A percentile compares a stretch with the other conserved stretches of the same genome.
Conservation (phyloP, 2,888 invertebrate species). For the Apocheima hispidaria region DNA sequence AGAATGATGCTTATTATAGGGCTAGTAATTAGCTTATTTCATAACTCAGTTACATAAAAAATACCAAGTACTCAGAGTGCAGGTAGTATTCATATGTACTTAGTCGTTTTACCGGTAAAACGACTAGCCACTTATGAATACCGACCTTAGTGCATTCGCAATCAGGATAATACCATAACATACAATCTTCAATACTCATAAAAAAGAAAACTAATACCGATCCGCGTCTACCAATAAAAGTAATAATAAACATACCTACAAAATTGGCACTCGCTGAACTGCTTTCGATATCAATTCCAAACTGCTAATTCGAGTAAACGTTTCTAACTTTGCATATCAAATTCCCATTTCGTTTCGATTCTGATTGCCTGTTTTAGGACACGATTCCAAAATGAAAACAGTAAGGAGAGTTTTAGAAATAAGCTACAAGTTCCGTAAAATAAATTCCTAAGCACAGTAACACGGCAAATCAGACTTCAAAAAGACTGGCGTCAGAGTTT, state of each 20-base stretch:
- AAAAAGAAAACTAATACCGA: slow-evolving; percentile 28
- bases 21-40: no score
- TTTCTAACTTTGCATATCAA: slow-evolving; percentile 56
- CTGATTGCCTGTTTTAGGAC: slow-evolving; percentile 44
- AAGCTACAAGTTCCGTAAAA: no score
- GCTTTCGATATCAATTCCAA: slow-evolving; percentile 43
- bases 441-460: no score
- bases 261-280: slow-evolving; percentile 43
- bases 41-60: no score
- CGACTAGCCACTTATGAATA: no score
- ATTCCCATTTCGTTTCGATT: slow-evolving; percentile 51
- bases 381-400: slow-evolving; percentile 16
- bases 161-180: not conserved
- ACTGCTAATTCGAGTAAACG: slow-evolving; percentile 51
- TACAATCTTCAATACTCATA: slow-evolving; percentile 16
- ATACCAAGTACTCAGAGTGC: no score
- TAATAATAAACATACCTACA: slow-evolving; percentile 41
- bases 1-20: no score
- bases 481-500: no score
- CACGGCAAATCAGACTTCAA: no score
- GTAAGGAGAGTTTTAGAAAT: slow-evolving; percentile 9
- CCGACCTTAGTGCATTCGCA: not conserved
- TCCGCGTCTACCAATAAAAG: slow-evolving; percentile 35
- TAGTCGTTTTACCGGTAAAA: no score
- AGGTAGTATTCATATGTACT: no score